phyloP scores from a whole-genome alignment of 2,113 vertebrate species.

The Chroicocephalus ridibundus region DNA sequence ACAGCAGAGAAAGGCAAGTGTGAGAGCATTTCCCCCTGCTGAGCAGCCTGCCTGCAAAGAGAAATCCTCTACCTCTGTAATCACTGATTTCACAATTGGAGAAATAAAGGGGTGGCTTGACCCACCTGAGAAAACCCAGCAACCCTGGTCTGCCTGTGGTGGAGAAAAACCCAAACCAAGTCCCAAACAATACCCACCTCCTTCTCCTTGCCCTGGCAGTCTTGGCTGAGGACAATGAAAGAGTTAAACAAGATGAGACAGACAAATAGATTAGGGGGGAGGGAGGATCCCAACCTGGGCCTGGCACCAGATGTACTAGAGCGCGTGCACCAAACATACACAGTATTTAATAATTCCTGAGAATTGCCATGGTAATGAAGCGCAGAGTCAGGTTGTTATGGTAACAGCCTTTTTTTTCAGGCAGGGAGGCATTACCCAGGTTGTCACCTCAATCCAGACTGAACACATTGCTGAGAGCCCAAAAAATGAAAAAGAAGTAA shows the following conservation, averaged over 20 bases:
- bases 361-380: conserved; percentile 63
- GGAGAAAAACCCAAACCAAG: background rate
- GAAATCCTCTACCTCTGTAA: background rate
- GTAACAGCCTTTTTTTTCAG: conserved; percentile 32
- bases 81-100: background rate
- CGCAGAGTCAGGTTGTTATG: conserved; percentile 47
- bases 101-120: background rate
- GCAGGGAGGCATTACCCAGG: conserved; percentile 31
- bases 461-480: background rate
- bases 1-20: background rate
- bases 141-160: background rate
- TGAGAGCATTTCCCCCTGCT: background rate
- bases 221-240: background rate
- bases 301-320: background rate
- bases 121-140: background rate
- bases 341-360: conserved; percentile 58
- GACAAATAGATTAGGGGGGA: background rate
- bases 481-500: background rate
- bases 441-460: conserved; percentile 41
- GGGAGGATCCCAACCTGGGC: conserved; percentile 33
- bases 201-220: background rate
- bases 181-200: background rate
- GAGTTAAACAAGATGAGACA: conserved; percentile 26
- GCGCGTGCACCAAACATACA: conserved; percentile 38
- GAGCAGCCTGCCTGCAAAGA: background rate